Evolutionary conservation across 2,888 invertebrate species (phyloP).

Genomic region (Perithous albicinctus): DNA sequence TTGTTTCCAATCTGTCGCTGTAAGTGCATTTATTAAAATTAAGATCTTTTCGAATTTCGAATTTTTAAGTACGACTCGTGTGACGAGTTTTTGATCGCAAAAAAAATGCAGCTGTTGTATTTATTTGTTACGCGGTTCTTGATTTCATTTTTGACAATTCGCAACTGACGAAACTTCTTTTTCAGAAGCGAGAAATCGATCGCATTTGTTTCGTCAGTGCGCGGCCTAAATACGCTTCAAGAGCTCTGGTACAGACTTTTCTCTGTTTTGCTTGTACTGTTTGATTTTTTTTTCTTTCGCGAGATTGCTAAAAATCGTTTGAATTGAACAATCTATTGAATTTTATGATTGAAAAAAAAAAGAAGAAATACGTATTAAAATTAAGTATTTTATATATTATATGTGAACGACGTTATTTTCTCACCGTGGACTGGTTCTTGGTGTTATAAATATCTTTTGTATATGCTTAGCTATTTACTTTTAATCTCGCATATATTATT

Average conservation of each 20-base stretch:
- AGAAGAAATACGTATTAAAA: slow-evolving; percentile 45
- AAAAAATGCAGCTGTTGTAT: slow-evolving; percentile 24
- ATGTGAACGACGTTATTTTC: slow-evolving; percentile 72
- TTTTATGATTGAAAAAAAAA: slow-evolving; percentile 57
- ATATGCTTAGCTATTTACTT: slow-evolving; percentile 69
- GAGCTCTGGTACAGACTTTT: slow-evolving; percentile 60
- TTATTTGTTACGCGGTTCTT: slow-evolving; percentile 15
- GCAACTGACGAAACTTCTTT: slow-evolving; percentile 9
- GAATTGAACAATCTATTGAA: slow-evolving; percentile 42
- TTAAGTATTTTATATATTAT: slow-evolving; percentile 67
- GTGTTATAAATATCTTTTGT: slow-evolving; percentile 76
- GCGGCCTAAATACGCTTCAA: slow-evolving; percentile 50
- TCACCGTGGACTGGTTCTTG: slow-evolving; percentile 78
- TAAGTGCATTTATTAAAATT: slow-evolving; percentile 65
- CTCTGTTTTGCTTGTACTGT: neutral
- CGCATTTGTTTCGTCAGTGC: slow-evolving; percentile 23
- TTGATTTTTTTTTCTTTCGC: slow-evolving; percentile 13
- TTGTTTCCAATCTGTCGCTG: slow-evolving; percentile 62
- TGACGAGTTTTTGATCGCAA: slow-evolving; percentile 9
- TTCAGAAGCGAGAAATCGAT: slow-evolving; percentile 15
- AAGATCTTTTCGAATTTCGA: slow-evolving; percentile 39
- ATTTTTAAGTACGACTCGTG: slow-evolving; percentile 9
- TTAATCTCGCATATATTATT: slow-evolving; percentile 58
- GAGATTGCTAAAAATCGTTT: slow-evolving; percentile 31
- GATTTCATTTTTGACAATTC: slow-evolving; percentile 6